Evolutionary conservation across 2,113 vertebrate genomes (phyloP).

Genomic region (Lagopus muta): DNA sequence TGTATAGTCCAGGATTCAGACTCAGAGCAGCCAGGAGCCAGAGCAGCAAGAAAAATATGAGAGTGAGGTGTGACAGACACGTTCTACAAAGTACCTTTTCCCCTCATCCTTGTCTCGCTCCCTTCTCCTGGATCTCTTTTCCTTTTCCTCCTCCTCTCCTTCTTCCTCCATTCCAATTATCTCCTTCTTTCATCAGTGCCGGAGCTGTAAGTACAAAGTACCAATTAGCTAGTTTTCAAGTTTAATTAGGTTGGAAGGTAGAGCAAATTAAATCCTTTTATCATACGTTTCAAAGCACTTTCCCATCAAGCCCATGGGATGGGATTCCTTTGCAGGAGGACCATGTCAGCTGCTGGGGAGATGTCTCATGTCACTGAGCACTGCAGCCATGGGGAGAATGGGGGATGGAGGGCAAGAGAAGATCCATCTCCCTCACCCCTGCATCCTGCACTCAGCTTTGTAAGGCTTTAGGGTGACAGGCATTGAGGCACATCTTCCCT

Average conservation of each 20-base stretch:
- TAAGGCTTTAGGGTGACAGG: not conserved
- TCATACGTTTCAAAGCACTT: constrained; percentile 68
- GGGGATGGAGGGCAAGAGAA: not conserved
- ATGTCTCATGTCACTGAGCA: not conserved
- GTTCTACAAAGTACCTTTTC: not conserved
- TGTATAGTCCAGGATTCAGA: not conserved
- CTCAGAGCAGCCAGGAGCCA: not conserved
- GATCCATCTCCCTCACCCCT: not conserved
- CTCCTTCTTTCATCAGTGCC: constrained; percentile 70
- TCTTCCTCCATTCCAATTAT: constrained; percentile 69
- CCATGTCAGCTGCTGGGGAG: not conserved
- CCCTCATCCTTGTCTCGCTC: not conserved
- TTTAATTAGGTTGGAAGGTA: constrained; percentile 82
- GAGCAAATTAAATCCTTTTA: constrained; percentile 80
- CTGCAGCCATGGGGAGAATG: not conserved
- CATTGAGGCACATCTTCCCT: not conserved
- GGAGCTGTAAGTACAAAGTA: constrained; percentile 72
- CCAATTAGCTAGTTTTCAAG: constrained; percentile 79
- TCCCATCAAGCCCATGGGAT: constrained; percentile 47
- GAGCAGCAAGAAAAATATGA: not conserved
- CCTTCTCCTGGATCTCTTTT: constrained; percentile 30
- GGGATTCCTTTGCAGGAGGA: constrained; percentile 30
- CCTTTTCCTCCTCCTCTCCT: constrained; percentile 15
- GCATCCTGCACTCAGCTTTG: not conserved
- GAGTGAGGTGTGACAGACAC: constrained; percentile 25